phyloP scores from a whole-genome alignment of 2,113 vertebrate species.

The Manacus vitellinus region DNA sequence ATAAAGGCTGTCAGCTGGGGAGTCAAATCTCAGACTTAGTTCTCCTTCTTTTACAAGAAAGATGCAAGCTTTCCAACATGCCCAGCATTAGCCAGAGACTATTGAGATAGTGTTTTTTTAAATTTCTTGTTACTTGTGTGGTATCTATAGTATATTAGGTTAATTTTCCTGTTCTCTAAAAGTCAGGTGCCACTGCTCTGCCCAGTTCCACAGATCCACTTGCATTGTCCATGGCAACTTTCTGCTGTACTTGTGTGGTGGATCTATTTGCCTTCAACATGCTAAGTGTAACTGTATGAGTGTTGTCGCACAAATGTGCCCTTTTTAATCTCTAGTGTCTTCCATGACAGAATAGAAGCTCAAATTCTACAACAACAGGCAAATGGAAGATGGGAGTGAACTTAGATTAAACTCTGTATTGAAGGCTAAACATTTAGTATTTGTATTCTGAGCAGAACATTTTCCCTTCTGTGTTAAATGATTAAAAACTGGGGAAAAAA shows the following conservation, averaged over 20 bases:
- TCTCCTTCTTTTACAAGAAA: neutral
- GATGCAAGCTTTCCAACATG: neutral
- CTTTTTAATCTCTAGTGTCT: neutral
- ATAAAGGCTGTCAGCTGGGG: neutral
- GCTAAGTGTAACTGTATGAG: neutral
- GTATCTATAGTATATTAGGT: neutral
- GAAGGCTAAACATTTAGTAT: neutral
- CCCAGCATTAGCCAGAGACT: neutral
- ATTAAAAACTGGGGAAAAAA: constrained; percentile 56
- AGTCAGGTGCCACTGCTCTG: neutral
- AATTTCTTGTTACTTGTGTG: neutral
- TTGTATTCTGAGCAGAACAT: constrained; percentile 35
- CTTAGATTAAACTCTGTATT: neutral
- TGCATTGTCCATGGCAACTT: neutral
- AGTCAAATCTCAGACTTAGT: neutral
- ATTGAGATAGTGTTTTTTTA: neutral
- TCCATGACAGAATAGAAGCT: neutral
- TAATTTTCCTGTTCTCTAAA: neutral
- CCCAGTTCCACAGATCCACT: accelerated
- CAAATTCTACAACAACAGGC: neutral
- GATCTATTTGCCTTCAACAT: neutral
- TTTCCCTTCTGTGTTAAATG: constrained; percentile 21
- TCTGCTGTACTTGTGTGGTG: neutral
- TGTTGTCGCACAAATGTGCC: neutral
- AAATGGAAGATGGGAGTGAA: neutral